Evolutionary conservation across 92 coral and sea anemone genomes (phyloP).

Genomic region (Galaxea fascicularis): DNA sequence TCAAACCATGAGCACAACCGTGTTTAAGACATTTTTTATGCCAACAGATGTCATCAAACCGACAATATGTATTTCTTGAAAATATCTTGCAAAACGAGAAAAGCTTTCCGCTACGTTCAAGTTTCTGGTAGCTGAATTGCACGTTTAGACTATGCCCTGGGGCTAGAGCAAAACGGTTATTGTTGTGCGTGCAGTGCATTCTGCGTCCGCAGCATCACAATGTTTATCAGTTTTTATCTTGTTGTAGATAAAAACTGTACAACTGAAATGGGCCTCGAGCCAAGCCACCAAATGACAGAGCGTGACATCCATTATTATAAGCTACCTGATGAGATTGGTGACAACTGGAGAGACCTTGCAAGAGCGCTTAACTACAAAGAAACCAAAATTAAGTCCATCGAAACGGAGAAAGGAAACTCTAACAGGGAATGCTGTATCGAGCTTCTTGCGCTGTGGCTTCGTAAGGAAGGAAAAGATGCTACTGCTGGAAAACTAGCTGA

Average conservation of each 20-base stretch:
- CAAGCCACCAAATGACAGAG: slow-evolving; percentile 17
- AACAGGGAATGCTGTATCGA: slow-evolving; percentile 16
- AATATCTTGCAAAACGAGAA: too few species aligned
- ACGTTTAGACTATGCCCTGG: too few species aligned
- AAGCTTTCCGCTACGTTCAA: too few species aligned
- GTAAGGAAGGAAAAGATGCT: background rate
- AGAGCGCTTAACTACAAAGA: background rate
- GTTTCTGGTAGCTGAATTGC: too few species aligned
- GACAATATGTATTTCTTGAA: too few species aligned
- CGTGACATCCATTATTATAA: slow-evolving; percentile 1
- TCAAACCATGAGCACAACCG: too few species aligned
- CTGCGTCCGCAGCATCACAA: too few species aligned
- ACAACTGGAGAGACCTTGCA: slow-evolving; percentile 13
- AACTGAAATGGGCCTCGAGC: background rate
- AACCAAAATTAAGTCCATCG: background rate
- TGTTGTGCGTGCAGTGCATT: too few species aligned
- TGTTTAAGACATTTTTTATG: too few species aligned
- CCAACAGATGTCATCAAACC: too few species aligned
- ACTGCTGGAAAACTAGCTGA: slow-evolving; percentile 20
- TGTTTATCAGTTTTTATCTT: background rate
- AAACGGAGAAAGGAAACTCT: background rate
- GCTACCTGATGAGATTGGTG: slow-evolving; percentile 26
- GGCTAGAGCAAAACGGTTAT: too few species aligned
- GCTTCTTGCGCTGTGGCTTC: background rate
- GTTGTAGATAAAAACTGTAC: background rate